A percentile compares a stretch with the other conserved stretches of the same genome.
phyloP scores from a whole-genome alignment of 2,113 vertebrate genomes.

The Triplophysa siluroides region DNA sequence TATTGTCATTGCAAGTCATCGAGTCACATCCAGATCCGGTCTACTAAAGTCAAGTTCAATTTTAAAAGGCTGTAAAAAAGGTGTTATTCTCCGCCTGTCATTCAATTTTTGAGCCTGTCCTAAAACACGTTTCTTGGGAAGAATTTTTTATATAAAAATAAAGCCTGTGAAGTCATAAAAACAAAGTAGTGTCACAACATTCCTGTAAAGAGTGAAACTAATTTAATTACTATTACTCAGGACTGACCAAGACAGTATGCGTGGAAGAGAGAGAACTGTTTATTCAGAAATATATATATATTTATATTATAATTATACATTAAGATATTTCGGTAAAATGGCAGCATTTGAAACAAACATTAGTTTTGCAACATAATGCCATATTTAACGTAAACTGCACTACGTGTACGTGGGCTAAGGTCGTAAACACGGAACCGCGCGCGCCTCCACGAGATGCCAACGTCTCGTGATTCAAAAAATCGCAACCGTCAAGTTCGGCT shows the following conservation, averaged over 20 bases:
- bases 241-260: background rate
- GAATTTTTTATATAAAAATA: too few relatives aligned
- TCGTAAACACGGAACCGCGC: constrained; percentile 26
- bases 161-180: too few relatives aligned
- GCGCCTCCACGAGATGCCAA: background rate
- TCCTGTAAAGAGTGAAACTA: background rate
- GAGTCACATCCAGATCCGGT: background rate
- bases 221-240: background rate
- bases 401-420: background rate
- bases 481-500: background rate
- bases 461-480: constrained; percentile 20
- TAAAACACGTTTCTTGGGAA: too few relatives aligned
- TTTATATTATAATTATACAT: background rate
- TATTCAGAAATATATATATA: too few relatives aligned
- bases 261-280: background rate
- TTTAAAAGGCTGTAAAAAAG: too few relatives aligned
- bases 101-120: too few relatives aligned
- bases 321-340: background rate
- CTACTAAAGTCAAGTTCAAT: too few relatives aligned
- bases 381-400: background rate
- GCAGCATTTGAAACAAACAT: background rate
- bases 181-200: background rate
- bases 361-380: background rate
- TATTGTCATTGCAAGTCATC: background rate
- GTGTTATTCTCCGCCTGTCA: too few relatives aligned